Base-by-base conservation (phyloP, 2,113 vertebrate genomes). In the Machaerirhynchus nigripectus region DNA sequence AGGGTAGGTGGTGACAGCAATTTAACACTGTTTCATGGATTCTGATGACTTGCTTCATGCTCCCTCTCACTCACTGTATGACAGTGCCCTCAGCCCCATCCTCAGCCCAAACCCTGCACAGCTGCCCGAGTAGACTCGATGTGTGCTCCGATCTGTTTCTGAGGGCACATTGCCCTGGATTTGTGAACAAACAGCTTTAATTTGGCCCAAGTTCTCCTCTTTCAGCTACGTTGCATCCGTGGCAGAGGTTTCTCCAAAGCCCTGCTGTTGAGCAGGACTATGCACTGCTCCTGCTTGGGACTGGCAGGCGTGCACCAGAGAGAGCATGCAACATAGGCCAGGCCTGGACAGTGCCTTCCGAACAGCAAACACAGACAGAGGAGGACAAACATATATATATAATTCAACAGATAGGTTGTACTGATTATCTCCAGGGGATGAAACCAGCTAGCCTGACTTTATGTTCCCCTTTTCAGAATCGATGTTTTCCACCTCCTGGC, bases 51-150 rank as follows among this genome's bases (percentile, higher is more conserved):
- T 65, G 13, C 7, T 35, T 2, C 10, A 4, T 39, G 21, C 13
- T 76, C 17, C 13, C 26, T 44, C 22, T 50, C 28, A 27, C 5
- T 55, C 12, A 18, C 11, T 1, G 4, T 5, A 4, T 16, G 5
- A 4, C 16, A 47, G 5, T 15, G 7, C 22, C 26, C 23, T 12
- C 44, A 64, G 9, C 24, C 15, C 28, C 16, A 5, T 6, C 9
- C 7, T 35, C 31, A 49, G 19, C 19, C 27, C 1, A 0, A 49
- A 37, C 3, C 3, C 0, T 2, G 1, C 1, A 0, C 0, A 0
- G 11, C 11, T 27, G 8, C 26, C 46, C 31, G 13, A n/a, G 5
- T 1, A 35, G 31, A 22, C 19, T 12, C 0, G 0, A 4, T 13
- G 17, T 7, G 4, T 0, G 0, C 15, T 28, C 4, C 1, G 0